These are phyloP conservation scores for Sebastes steindachneri DNA, from an alignment of 2,797 vertebrate genomes.

Conservation along the genomic window DNA sequence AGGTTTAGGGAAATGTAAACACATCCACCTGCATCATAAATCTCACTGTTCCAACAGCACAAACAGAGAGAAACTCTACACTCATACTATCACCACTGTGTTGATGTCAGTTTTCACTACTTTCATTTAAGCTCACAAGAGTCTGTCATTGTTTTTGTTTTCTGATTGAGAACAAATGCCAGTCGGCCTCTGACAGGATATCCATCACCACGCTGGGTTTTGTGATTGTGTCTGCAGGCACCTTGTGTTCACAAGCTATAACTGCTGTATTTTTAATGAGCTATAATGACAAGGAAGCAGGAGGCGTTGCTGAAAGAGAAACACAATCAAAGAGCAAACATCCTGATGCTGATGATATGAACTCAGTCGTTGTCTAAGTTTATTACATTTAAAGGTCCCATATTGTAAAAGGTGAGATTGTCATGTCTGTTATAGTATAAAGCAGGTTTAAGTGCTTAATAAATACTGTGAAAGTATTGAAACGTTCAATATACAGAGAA, in stretches of 20 bases:
- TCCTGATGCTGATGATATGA: neutral
- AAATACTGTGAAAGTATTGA: no score
- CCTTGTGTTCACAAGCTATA: neutral
- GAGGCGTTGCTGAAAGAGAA: neutral
- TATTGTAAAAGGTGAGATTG: no score
- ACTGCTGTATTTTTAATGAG: constrained; percentile 48
- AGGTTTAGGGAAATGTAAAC: neutral
- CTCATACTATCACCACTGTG: neutral
- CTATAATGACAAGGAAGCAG: constrained; percentile 16
- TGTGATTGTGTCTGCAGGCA: constrained; percentile 15
- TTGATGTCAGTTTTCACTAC: neutral
- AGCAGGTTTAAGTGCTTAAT: no score
- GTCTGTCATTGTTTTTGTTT: neutral
- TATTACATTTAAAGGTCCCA: neutral
- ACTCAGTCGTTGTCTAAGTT: neutral
- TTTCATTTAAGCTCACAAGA: constrained; percentile 4
- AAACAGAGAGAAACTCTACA: neutral
- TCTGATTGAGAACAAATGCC: constrained; percentile 4
- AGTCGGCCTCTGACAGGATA: constrained; percentile 9
- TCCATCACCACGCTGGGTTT: constrained; percentile 13
- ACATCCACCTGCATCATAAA: neutral
- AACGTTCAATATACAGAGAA: no score
- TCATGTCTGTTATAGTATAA: no score
- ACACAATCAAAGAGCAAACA: neutral
- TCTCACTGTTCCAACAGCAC: neutral